Evolutionary conservation across 2,113 vertebrate genomes (phyloP), one percentile per base, ranked within the genome.

Genomic region (Gasterosteus aculeatus): DNA sequence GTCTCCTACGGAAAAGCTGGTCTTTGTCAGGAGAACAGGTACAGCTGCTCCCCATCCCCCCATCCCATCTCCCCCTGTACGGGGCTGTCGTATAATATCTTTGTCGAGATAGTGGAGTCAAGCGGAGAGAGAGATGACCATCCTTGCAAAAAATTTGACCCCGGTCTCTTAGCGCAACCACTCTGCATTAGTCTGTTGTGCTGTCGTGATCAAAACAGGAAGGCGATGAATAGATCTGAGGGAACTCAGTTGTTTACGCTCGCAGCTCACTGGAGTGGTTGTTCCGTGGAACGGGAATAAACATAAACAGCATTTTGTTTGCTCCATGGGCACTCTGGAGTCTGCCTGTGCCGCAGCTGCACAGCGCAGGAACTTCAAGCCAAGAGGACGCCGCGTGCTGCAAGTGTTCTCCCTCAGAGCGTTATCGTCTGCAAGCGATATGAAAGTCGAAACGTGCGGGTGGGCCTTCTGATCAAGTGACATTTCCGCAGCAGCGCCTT

Each of bases 1-100:
- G 86, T 91, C 76, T 90, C 57, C 71, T 51, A 42, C 65, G 84
- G 83, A 79, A 91, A 89, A 84, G 78, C 73, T 49, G 72, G 75
- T 80, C 83, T 87, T 81, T 85, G 88, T 89, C 81, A 63, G 42
- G 72, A 82, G 77, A 81, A 56, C 77, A 86, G 79, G 79, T 83
- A 81, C 49, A 33, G 54, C 75, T 54, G 15, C 22, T 14, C 58
- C 38, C 57, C 57, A 35, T 31, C 7, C 6, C 35, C 35, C 39
- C 42, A 42, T 12, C 10, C 41, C 41, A 46, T 46, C 9, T 16
- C 44, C 44, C 22, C 58, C 42, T 26, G 22, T 26, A 26, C 22
- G 22, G 22, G 22, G 22, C 22, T 83, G 41, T 65, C 0, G 14
- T 29, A 26, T 84, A 70, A 85, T 86, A 58, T 80, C 71, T 80